Evolutionary conservation across 2,888 invertebrate species (phyloP).

Genomic region (Lepetodrilus schrolli): DNA sequence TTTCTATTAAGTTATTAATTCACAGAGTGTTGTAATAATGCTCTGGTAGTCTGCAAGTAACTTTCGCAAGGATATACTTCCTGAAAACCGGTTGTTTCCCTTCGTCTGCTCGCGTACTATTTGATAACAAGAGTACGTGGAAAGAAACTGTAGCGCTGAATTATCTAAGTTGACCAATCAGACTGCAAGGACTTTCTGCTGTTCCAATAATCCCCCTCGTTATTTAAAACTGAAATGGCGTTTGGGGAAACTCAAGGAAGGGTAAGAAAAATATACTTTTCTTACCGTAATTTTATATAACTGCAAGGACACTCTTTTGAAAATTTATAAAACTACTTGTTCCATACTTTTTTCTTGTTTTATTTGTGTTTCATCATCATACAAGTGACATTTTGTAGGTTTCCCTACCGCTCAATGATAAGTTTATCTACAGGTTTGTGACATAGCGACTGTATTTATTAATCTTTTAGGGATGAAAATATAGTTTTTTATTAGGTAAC

Average conservation of each 20-base stretch:
- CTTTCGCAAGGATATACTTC: background rate
- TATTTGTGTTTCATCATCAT: background rate
- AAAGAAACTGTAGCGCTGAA: background rate
- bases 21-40: background rate
- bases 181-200: background rate
- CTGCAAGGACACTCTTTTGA: constrained; percentile 18
- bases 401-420: constrained; percentile 22
- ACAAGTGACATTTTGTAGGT: background rate
- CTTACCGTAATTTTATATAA: background rate
- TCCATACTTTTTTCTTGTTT: constrained; percentile 36
- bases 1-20: no score
- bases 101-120: background rate
- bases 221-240: constrained; percentile 30
- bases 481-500: no score
- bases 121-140: background rate
- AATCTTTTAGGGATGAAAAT: no score
- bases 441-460: background rate
- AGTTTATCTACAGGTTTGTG: constrained; percentile 36
- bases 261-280: constrained; percentile 39
- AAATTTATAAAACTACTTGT: constrained; percentile 28
- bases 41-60: background rate
- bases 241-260: constrained; percentile 20
- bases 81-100: background rate
- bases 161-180: background rate
- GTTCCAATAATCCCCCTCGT: constrained; percentile 20